These are phyloP conservation scores for Omphaloscelis lunosa DNA, from an alignment of 2,888 invertebrate genomes.

Conservation along the genomic window DNA sequence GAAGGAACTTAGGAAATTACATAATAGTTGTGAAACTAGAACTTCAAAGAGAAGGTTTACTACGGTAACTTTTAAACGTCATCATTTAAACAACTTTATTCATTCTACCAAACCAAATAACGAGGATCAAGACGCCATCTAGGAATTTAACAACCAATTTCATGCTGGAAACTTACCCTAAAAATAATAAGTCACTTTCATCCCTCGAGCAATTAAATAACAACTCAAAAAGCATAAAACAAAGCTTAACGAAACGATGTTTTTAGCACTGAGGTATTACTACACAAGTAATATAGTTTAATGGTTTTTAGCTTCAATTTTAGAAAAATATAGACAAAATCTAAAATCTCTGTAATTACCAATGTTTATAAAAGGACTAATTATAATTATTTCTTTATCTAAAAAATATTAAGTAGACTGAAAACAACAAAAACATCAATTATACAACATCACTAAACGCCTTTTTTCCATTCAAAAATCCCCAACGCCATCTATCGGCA, in stretches of 20 bases:
- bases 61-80: not conserved
- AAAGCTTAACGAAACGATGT: too few relatives aligned
- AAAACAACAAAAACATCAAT: not conserved
- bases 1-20: not conserved
- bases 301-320: not conserved
- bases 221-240: not conserved
- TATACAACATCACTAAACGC: not conserved
- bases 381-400: not conserved
- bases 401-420: not conserved
- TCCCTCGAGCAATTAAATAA: not conserved
- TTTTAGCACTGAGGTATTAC: too few relatives aligned
- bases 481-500: slow-evolving; percentile 72
- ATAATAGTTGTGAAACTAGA: too few relatives aligned
- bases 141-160: not conserved
- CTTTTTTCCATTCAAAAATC: slow-evolving; percentile 18
- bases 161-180: not conserved
- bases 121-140: slow-evolving; percentile 28
- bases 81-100: not conserved
- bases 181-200: not conserved
- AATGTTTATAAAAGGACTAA: not conserved
- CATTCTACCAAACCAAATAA: not conserved
- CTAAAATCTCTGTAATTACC: too few relatives aligned
- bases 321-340: not conserved
- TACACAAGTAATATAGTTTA: too few relatives aligned
- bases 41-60: not conserved